Conservation (phyloP, 2,797 vertebrate species). For the Betta splendens region DNA sequence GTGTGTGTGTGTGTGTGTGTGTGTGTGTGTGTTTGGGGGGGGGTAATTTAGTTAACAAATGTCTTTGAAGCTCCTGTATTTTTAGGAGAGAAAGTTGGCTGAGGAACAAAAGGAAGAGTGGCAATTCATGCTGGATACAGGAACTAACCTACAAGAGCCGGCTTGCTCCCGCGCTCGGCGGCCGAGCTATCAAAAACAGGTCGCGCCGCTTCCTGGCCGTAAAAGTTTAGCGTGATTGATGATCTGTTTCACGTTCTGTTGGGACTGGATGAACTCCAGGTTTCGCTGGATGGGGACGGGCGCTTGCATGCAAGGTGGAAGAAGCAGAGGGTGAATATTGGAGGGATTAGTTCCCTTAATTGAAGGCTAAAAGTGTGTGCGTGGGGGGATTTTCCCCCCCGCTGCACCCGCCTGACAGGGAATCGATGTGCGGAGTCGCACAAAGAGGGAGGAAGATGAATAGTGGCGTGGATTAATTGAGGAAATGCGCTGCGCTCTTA, state of each 20-base stretch:
- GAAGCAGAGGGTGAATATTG: conserved; percentile 52
- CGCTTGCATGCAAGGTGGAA: conserved; percentile 56
- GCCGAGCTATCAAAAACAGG: conserved; percentile 73
- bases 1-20: too few species aligned
- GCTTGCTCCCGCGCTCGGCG: conserved; percentile 64
- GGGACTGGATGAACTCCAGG: conserved; percentile 75
- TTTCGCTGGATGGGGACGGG: conserved; percentile 61
- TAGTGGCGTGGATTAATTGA: conserved; percentile 15
- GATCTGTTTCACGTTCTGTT: conserved; percentile 76
- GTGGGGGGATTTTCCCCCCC: conserved; percentile 5
- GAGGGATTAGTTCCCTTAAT: conserved; percentile 7
- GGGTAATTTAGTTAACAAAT: conserved; percentile 34
- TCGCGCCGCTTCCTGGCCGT: conserved; percentile 73
- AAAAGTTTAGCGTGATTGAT: conserved; percentile 67
- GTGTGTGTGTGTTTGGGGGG: conserved; percentile 14
- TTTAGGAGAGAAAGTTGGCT: conserved; percentile 41
- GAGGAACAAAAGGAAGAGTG: conserved; percentile 69
- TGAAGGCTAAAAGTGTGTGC: conserved; percentile 61
- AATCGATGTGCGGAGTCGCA: conserved; percentile 28
- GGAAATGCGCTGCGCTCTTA: conserved; percentile 51
- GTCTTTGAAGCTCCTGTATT: conserved; percentile 59
- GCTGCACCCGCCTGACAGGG: conserved; percentile 52
- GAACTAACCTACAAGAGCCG: conserved; percentile 72
- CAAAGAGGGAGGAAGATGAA: conserved; percentile 21
- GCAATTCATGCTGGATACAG: conserved; percentile 68